Evolutionary conservation across 1,140 invertebrate species (phyloP), one percentile per base, ranked within the genome.

Genomic region (Lasioglossum albipes): DNA sequence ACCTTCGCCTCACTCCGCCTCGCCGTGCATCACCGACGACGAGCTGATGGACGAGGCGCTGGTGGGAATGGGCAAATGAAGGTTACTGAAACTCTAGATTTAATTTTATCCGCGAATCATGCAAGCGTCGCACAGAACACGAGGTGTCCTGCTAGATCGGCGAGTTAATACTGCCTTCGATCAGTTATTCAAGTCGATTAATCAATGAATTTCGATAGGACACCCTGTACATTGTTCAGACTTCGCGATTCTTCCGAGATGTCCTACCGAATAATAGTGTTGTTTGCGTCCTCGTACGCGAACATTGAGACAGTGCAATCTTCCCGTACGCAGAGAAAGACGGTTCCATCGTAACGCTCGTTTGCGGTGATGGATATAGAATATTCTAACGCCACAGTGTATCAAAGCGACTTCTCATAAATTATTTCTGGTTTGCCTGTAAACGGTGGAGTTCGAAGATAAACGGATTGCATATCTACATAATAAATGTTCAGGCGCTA

Each of bases 21-120:
- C 97, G 3, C 97, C 97, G 7, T 96, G 96, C 84, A 96, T 97
- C 76, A 97, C 97, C 75, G 97, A 98, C 87, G 97, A 98, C 90
- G 97, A 98, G 87, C 94, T 98, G 3, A 97, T 98, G 96, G 97
- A 98, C 90, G 97, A 97, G 89, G 97, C 97, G 2, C 92, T 98
- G 31, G 96, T 97, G 52, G 96, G 96, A 65, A 93, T 96, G 93
- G 96, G 95, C 36, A 95, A 95, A 93, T 95, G 93, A 94, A 93
- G 91, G 85, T 90, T 92, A 90, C 90, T 93, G 57, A 91, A 91
- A 90, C 66, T 87, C 41, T 79, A 79, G 77, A 74, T 66, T 74
- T 64, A 79, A 79, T 79, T 79, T 57, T 66, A 74, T 65, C 49
- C 27, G 49, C 61, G 49, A 49, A 42, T 27, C 45, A 22, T 18